Evolutionary conservation across 1,140 invertebrate species (phyloP), one percentile per base, ranked within the genome.

Genomic region (Adelges cooleyi): DNA sequence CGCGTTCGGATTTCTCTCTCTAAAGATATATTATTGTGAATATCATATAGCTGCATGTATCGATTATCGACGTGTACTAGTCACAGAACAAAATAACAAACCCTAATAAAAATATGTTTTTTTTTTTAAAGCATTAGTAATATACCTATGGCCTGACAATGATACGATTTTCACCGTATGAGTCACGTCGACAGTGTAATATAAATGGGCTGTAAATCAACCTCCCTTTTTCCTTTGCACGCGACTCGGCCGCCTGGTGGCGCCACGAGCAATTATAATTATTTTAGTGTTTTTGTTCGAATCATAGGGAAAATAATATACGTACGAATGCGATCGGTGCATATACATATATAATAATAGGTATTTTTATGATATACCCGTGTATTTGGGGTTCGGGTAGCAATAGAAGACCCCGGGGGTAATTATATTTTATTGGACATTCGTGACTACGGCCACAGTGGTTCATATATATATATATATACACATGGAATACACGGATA

Each of bases 381-480:
- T 33, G 11, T 33, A 33, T 33, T 33, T 33, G 5, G 11, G 29
- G n/a, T 27, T 25, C 29, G 8, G 2, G 5, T 4, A 44, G 11
- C 13, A 6, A 17, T 6, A 44, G 56, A 62, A 46, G 25, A 48
- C 42, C 56, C 42, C 42, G 17, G 9, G 18, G 27, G 25, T 62
- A 48, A 62, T 62, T 48, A 62, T 62, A 48, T 62, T 62, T 62
- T 62, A 62, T 62, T 62, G 56, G 27, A 48, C 56, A 17, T 62
- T 62, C 56, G 56, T 46, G 56, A 48, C 56, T 33, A 11, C 11
- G 25, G 11, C 40, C 15, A 56, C 20, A n/a, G 2, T 4, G 20
- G 6, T 42, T 25, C 40, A 22, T 40, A 22, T 42, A 3, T 44
- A 25, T 42, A 15, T 44, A 40, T 27, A 5, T 6, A 27, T 25